phyloP scores from a whole-genome alignment of 2,888 invertebrate species.

The Calameuta filiformis region DNA sequence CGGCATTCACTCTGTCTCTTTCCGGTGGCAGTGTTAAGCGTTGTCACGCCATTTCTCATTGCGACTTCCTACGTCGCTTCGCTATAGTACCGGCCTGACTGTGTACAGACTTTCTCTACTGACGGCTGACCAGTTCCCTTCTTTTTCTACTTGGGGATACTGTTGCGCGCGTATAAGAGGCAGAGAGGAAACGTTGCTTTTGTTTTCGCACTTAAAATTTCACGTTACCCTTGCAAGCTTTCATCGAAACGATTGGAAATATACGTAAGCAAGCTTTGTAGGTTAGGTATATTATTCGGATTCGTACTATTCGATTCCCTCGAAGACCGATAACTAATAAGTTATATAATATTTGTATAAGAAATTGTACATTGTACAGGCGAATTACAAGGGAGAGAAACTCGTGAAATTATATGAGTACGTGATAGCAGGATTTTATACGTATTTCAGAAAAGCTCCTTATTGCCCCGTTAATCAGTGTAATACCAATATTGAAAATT shows the following conservation, averaged over 20 bases:
- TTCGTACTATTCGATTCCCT: no score
- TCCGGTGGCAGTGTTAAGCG: background rate
- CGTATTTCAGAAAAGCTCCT: no score
- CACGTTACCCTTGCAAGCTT: background rate
- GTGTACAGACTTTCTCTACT: background rate
- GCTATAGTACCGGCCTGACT: background rate
- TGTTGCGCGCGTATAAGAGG: background rate
- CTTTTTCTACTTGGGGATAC: background rate
- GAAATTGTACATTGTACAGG: no score
- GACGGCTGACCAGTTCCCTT: background rate
- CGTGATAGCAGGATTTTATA: no score
- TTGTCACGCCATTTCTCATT: background rate
- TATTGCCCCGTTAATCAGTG: conserved; percentile 47
- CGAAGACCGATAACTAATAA: no score
- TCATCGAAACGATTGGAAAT: background rate
- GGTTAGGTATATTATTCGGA: no score
- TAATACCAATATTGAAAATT: conserved; percentile 59
- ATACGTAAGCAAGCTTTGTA: background rate
- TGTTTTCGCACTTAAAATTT: background rate
- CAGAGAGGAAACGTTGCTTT: background rate
- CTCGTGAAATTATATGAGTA: no score
- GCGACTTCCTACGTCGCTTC: background rate
- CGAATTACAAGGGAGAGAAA: no score
- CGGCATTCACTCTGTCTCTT: background rate
- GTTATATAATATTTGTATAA: no score